Conservation (phyloP, 2,888 invertebrate genomes). For the Cerceris rybyensis region DNA sequence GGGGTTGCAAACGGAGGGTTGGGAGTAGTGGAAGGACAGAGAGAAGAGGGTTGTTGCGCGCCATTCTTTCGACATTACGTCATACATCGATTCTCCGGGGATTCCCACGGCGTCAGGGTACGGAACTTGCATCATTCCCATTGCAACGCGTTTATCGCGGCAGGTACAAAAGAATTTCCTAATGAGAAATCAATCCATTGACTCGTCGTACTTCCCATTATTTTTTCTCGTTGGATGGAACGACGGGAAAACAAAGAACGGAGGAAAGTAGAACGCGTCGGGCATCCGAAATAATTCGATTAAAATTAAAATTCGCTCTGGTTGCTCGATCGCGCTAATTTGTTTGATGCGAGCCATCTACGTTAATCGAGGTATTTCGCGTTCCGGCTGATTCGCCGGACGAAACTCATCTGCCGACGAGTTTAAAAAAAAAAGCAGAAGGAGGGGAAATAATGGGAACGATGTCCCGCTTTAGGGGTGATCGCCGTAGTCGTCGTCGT, state of each 20-base stretch:
- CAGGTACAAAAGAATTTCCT: constrained; percentile 32
- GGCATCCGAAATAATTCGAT: neutral
- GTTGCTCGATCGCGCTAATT: neutral
- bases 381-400: constrained; percentile 12
- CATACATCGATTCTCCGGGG: constrained; percentile 73
- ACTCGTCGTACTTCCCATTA: neutral
- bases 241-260: too few species aligned
- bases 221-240: too few species aligned
- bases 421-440: constrained; percentile 43
- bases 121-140: constrained; percentile 15
- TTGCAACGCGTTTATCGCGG: constrained; percentile 21
- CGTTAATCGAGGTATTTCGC: constrained; percentile 23
- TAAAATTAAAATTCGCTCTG: neutral
- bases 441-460: constrained; percentile 37
- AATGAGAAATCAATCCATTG: neutral
- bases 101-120: constrained; percentile 69
- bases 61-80: constrained; percentile 74
- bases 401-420: constrained; percentile 26
- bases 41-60: constrained; percentile 45
- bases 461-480: constrained; percentile 56
- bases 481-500: constrained; percentile 59
- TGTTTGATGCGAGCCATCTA: constrained; percentile 8
- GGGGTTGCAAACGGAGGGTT: constrained; percentile 55
- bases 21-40: constrained; percentile 40
- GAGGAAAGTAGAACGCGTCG: too few species aligned